phyloP scores from a whole-genome alignment of 2,888 invertebrate genomes.

The Lepetodrilus schrolli region DNA sequence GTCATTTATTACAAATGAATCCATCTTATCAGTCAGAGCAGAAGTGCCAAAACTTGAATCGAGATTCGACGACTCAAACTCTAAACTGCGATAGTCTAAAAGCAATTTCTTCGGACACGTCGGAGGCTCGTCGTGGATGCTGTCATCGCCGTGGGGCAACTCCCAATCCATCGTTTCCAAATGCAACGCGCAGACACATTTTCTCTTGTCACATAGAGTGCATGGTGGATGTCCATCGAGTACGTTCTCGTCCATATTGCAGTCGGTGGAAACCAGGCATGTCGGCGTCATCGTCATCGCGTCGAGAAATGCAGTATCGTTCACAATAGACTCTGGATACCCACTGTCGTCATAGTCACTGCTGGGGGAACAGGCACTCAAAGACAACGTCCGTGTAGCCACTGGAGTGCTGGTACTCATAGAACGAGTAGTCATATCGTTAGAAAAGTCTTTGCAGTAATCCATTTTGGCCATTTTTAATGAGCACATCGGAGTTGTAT shows the following conservation, averaged over 20 bases:
- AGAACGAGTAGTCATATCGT: constrained; percentile 12
- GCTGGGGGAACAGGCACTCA: neutral
- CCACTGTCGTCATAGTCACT: constrained; percentile 40
- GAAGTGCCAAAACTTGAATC: constrained; percentile 23
- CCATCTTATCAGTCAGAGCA: neutral
- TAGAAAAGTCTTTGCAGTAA: neutral
- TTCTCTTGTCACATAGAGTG: neutral
- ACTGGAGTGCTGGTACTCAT: constrained; percentile 43
- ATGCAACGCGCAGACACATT: too few species aligned
- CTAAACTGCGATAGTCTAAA: constrained; percentile 27
- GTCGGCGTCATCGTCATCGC: too few species aligned
- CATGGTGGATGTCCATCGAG: neutral
- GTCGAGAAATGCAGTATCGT: constrained; percentile 7
- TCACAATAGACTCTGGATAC: constrained; percentile 31
- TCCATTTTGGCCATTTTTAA: constrained; percentile 24
- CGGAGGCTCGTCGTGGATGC: too few species aligned
- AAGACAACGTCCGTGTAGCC: constrained; percentile 24
- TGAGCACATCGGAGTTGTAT: too few species aligned
- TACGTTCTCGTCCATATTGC: neutral
- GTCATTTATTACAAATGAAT: constrained; percentile 34
- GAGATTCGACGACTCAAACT: neutral
- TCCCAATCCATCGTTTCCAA: too few species aligned
- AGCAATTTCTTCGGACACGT: neutral
- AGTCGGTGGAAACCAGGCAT: neutral
- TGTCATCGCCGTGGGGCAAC: constrained; percentile 35